Conservation (phyloP, 2,113 vertebrate species). For the Tichodroma muraria region DNA sequence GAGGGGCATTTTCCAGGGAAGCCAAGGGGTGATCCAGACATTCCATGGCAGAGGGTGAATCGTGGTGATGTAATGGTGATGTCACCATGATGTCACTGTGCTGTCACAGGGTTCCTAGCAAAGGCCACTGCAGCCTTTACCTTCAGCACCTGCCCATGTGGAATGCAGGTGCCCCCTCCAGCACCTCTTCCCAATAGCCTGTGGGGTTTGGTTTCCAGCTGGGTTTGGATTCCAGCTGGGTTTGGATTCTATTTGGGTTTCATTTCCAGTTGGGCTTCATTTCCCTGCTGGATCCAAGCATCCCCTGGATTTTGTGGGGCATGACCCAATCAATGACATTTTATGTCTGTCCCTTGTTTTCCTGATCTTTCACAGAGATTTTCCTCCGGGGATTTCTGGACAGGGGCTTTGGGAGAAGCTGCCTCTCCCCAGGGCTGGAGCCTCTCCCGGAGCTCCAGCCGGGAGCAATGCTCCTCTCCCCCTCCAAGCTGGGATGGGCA, state of each 20-base stretch:
- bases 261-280: accelerated
- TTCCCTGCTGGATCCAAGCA: accelerated
- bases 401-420: neutral
- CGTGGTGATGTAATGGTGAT: neutral
- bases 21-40: accelerated
- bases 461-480: too few species aligned
- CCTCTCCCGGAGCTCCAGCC: too few species aligned
- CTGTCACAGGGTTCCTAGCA: neutral
- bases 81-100: accelerated
- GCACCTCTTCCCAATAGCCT: accelerated
- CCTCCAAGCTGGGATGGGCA: too few species aligned
- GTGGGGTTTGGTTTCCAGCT: neutral
- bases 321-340: accelerated
- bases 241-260: neutral
- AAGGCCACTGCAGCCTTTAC: neutral
- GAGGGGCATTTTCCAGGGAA: neutral
- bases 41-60: too few species aligned
- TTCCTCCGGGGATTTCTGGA: neutral
- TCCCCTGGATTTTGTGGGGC: accelerated
- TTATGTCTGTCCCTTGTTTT: neutral
- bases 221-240: neutral
- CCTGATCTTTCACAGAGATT: neutral
- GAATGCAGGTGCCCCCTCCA: neutral
- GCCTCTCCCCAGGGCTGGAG: neutral
- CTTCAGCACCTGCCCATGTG: accelerated